A percentile compares a stretch with the other conserved stretches of the same genome.
Evolutionary conservation across 2,797 vertebrate species (phyloP).

Genomic region (Mormyrops boulengeri): DNA sequence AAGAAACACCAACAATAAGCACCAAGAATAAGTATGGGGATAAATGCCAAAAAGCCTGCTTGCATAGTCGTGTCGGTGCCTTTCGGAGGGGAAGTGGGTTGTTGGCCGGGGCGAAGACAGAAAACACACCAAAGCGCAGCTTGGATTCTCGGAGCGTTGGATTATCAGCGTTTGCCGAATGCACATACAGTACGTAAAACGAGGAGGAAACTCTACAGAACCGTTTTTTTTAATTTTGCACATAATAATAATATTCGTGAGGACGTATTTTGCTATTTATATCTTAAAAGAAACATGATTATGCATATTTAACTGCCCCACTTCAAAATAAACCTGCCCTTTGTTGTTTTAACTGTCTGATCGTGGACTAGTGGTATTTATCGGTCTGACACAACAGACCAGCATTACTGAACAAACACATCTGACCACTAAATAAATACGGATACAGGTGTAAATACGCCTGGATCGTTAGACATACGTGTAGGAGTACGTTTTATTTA

Average conservation of each 20-base stretch:
- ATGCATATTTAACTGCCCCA: not conserved
- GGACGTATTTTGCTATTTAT: not conserved
- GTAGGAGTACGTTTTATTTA: not conserved
- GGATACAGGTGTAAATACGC: not conserved
- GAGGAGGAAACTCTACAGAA: not conserved
- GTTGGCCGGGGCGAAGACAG: not conserved
- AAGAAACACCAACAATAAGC: not conserved
- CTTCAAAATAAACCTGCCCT: not conserved
- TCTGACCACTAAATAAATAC: not conserved
- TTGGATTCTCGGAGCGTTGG: not conserved
- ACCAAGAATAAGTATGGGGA: not conserved
- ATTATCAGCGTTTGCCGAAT: not conserved
- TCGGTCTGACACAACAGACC: not conserved
- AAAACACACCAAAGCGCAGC: not conserved
- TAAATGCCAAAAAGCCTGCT: not conserved
- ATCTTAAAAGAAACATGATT: not conserved
- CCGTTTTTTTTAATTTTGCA: not conserved
- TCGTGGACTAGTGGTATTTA: not conserved
- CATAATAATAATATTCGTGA: not conserved
- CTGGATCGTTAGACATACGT: not conserved
- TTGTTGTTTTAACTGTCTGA: not conserved
- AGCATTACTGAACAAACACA: not conserved
- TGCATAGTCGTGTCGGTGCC: not conserved
- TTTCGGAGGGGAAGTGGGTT: not conserved
- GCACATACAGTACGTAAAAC: not conserved